phyloP scores from a whole-genome alignment of 2,113 vertebrate genomes.

The Raja brachyura region DNA sequence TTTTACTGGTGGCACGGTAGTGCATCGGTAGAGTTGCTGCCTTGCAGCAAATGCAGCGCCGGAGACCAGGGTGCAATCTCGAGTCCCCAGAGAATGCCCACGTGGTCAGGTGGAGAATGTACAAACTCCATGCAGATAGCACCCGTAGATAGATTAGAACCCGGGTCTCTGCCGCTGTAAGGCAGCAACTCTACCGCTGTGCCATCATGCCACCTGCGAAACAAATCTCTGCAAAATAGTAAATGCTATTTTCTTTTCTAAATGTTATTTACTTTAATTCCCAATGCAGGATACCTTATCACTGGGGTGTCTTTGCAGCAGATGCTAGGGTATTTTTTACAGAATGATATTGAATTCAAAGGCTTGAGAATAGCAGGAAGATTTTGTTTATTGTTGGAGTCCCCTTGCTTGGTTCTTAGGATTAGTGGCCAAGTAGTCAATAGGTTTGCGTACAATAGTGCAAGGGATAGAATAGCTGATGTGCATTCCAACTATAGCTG shows the following conservation, averaged over 20 bases:
- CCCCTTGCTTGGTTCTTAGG: not conserved
- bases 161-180: too few species aligned
- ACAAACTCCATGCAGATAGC: too few species aligned
- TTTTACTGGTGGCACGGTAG: too few species aligned
- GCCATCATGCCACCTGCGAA: too few species aligned
- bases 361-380: constrained; percentile 2
- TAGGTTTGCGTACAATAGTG: constrained; percentile 31
- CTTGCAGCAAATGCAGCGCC: too few species aligned
- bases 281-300: not conserved
- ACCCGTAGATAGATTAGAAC: too few species aligned
- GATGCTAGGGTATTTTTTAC: not conserved
- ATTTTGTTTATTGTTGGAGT: constrained; percentile 29
- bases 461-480: constrained; percentile 19
- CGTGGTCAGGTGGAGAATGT: too few species aligned
- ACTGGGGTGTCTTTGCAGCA: not conserved
- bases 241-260: not conserved
- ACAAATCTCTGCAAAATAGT: not conserved
- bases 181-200: too few species aligned
- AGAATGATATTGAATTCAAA: constrained; percentile 26
- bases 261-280: too few species aligned
- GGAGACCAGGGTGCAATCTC: too few species aligned
- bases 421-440: constrained; percentile 34
- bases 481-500: constrained; percentile 31
- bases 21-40: too few species aligned
- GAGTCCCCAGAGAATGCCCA: too few species aligned